Evolutionary conservation across 2,113 vertebrate genomes (phyloP).

Genomic region (Ciconia maguari): DNA sequence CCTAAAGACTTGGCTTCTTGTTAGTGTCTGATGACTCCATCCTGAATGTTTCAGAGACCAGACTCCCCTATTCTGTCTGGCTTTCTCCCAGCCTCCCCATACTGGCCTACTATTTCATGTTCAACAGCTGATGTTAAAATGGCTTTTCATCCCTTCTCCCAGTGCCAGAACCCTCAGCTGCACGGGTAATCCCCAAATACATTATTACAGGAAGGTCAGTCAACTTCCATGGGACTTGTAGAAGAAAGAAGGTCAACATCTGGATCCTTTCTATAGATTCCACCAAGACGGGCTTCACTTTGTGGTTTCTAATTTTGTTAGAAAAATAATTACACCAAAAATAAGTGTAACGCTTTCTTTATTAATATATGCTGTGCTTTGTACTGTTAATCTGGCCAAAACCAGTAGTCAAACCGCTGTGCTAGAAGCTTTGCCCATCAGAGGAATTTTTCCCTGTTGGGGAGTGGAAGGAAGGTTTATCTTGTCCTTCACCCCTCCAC

Average conservation of each 20-base stretch:
- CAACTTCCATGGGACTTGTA: not conserved
- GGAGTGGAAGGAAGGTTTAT: not conserved
- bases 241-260: not conserved
- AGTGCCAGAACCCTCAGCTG: not conserved
- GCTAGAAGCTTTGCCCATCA: not conserved
- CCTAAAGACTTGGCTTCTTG: not conserved
- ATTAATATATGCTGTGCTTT: not conserved
- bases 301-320: accelerated
- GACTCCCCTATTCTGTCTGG: accelerated
- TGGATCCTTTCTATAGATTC: not conserved
- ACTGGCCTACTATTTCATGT: not conserved
- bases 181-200: not conserved
- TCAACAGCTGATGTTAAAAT: not conserved
- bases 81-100: not conserved
- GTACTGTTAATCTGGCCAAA: not conserved
- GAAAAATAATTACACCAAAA: not conserved
- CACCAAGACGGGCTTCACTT: not conserved
- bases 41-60: not conserved
- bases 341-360: accelerated
- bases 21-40: not conserved
- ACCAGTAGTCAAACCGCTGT: accelerated
- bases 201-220: not conserved
- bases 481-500: not conserved
- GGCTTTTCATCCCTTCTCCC: not conserved
- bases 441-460: not conserved